Percentiles rank a stretch among this genome's conserved stretches.
These are phyloP conservation scores for Perognathus longimembris DNA, from an alignment of 2,113 vertebrate species.

Conservation along the genomic window DNA sequence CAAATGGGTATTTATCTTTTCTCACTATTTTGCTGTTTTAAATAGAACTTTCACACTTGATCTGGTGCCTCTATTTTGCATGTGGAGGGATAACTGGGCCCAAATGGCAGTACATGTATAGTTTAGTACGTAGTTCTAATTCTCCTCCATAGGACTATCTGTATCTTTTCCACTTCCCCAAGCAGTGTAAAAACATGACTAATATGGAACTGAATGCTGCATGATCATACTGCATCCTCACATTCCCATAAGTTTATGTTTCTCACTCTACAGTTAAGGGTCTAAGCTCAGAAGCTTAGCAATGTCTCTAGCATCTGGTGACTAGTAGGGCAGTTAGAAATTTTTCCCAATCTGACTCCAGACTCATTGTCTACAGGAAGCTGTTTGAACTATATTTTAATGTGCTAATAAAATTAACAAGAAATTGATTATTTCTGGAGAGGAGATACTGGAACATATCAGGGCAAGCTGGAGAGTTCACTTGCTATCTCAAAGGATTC, in stretches of 20 bases:
- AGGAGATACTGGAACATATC: background rate
- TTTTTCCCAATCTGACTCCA: background rate
- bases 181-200: background rate
- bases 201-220: background rate
- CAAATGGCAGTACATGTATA: background rate
- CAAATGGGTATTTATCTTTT: background rate
- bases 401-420: background rate
- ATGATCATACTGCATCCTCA: background rate
- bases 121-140: background rate
- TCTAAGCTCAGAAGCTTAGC: background rate
- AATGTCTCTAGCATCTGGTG: background rate
- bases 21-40: background rate
- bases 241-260: background rate
- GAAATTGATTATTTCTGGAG: slow-evolving; percentile 15
- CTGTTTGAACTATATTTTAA: background rate
- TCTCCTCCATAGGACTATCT: background rate
- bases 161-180: background rate
- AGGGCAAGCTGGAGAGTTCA: background rate
- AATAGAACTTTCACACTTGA: background rate
- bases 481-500: background rate
- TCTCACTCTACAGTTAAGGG: background rate
- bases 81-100: background rate
- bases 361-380: background rate
- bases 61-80: background rate
- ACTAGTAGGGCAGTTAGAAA: background rate